Evolutionary conservation across 2,113 vertebrate genomes (phyloP), one percentile per base, ranked within the genome.

Genomic region (Potamarius usumacintae): DNA sequence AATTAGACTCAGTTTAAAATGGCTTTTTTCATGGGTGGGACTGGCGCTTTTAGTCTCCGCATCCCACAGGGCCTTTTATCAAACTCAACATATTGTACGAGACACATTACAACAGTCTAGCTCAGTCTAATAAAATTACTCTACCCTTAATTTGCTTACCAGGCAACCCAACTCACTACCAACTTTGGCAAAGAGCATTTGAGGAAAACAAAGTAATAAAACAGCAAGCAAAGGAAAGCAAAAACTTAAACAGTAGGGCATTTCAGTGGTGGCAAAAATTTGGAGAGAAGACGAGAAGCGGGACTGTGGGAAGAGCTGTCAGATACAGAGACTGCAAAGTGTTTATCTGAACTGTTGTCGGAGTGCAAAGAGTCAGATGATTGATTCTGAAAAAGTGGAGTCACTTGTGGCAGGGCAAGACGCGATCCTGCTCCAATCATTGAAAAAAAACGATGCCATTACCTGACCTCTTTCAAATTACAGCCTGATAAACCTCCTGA

Each of bases 91-190:
- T 80, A 85, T 85, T 88, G 85, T 55, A 60, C n/a, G 25, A 27
- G 25, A 82, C 57, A 62, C 72, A 80, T 89, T 89, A 90, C 81
- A 85, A 87, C 85, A 79, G 76, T 87, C 85, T 60, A 85, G 85
- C 86, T 82, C 84, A 22, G 60, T 84, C 34, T 89, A 89, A 89
- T 89, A 79, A 87, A 89, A 89, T 90, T 55, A 89, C 87, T 89
- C 82, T 72, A 55, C 50, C 72, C 78, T 83, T 90, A 79, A 82
- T 90, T 89, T 86, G 57, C 77, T 84, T 82, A 85, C 48, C 60
- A 88, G 82, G 83, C 85, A 89, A 87, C 71, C 81, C 22, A 88
- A 84, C 52, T 72, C 67, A 82, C 42, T 52, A 62, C 78, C 63
- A 58, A 67, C 77, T 88, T 84, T 20, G 42, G 67, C 82, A 90